Percentiles rank a stretch among this genome's conserved stretches.
Conservation (phyloP, 2,797 vertebrate species). For the Pyrrhura leucotis region DNA sequence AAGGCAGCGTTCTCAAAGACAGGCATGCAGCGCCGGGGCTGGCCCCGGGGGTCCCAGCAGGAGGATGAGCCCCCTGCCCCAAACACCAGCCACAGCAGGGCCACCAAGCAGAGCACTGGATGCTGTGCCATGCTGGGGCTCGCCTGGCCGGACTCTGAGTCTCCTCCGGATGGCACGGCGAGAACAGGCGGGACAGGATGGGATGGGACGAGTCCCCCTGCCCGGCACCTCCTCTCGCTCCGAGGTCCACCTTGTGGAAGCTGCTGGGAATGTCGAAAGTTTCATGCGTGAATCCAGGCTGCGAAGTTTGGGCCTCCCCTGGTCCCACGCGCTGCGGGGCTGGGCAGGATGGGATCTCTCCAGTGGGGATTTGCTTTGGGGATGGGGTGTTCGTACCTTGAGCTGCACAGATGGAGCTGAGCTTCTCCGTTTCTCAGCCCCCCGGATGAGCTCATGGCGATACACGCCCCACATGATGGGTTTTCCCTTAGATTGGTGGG, state of each 20-base stretch:
- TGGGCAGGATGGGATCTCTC: neutral
- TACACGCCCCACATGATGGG: fast-evolving
- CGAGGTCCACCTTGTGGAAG: constrained; percentile 75
- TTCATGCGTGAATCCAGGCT: fast-evolving
- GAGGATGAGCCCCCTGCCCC: constrained; percentile 77
- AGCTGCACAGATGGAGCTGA: neutral
- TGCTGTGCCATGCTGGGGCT: constrained; percentile 18
- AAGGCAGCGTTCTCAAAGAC: constrained; percentile 91
- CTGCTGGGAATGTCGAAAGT: constrained; percentile 58
- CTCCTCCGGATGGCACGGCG: neutral
- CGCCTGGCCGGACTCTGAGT: neutral
- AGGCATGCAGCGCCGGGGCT: constrained; percentile 86
- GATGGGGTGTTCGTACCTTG: fast-evolving
- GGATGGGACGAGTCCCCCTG: neutral
- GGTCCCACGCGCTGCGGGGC: fast-evolving
- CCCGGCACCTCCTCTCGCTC: constrained; percentile 49
- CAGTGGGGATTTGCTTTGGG: fast-evolving
- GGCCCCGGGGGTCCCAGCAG: constrained; percentile 81
- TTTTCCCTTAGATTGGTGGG: neutral
- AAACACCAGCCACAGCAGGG: neutral
- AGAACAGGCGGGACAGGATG: neutral
- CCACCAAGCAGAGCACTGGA: constrained; percentile 34
- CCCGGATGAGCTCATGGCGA: fast-evolving
- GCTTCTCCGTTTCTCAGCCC: neutral
- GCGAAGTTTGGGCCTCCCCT: neutral